Conservation (phyloP, 2,797 vertebrate genomes). For the Karalla daura region DNA sequence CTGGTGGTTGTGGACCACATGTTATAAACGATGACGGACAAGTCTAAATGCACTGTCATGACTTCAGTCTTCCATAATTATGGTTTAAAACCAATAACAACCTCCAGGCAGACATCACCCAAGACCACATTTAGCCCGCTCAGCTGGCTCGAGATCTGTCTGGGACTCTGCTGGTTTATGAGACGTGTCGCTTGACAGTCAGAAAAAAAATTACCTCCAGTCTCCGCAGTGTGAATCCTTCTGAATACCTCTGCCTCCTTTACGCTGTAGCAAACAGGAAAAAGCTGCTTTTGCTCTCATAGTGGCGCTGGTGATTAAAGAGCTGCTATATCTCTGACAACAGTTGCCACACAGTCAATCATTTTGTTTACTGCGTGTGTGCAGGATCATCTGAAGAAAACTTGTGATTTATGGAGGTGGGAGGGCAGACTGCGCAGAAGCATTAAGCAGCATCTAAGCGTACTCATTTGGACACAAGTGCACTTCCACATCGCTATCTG, state of each 20-base stretch:
- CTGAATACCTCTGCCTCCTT: neutral
- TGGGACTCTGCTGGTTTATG: neutral
- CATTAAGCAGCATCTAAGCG: neutral
- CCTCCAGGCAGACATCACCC: neutral
- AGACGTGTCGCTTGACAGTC: neutral
- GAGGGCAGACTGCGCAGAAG: neutral
- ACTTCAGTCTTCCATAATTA: no score
- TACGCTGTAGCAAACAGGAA: slow-evolving; percentile 2
- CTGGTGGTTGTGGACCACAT: neutral
- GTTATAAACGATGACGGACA: neutral
- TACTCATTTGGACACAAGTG: neutral
- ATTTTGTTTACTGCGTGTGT: slow-evolving; percentile 24
- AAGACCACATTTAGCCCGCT: neutral
- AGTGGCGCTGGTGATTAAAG: slow-evolving; percentile 18
- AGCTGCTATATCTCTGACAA: slow-evolving; percentile 33
- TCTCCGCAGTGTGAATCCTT: slow-evolving; percentile 3
- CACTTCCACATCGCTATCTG: slow-evolving; percentile 1
- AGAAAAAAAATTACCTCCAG: slow-evolving; percentile 13
- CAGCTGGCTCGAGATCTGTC: neutral
- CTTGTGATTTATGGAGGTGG: slow-evolving; percentile 13
- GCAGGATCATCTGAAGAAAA: slow-evolving; percentile 5
- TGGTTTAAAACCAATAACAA: neutral
- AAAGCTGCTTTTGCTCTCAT: slow-evolving; percentile 27
- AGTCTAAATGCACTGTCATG: neutral
- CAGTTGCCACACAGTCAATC: slow-evolving; percentile 25